Base-by-base conservation (phyloP, 2,888 invertebrate genomes). In the Tetragnatha montana region DNA sequence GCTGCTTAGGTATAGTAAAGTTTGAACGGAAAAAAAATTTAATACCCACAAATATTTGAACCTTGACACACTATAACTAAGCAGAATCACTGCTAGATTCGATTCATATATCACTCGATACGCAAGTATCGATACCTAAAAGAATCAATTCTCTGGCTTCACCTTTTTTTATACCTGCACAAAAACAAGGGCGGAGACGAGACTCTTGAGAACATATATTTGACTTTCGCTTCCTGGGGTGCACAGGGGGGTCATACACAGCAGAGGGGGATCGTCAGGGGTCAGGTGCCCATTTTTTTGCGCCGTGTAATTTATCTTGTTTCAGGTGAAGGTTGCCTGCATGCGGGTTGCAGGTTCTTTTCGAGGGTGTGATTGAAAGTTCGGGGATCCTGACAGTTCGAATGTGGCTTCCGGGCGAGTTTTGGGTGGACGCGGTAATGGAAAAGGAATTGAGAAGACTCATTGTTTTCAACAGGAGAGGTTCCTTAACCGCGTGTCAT, bases 171-270 rank as follows among this genome's bases (percentile, higher is more conserved):
- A 10, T 75, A 22, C 69, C 21, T 79, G 10, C 21, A 17, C 22
- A 60, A 60, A 60, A 60, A 17, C 17, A 49, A 70, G 22, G 81
- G 73, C 73, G 73, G 71, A 69, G 19, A 8, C 78, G 69, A 79
- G 35, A 21, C 60, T 19, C 51, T 80, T 80, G 80, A 87, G 75
- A 69, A 75, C 60, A 60, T 75, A 75, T 68, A 71, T 81, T 87
- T 83, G 83, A 47, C 35, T 83, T 83, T 60, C 68, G 10, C 60
- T 81, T 73, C n/a, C 17, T 49, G 70, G 8, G 68, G 3, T 14
- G 60, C 8, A 49, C 10, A 35, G 68, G 49, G 69, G n/a, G 69
- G 68, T 10, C 19, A 35, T 4, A 35, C n/a, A 35, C 35, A 35
- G 35, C 35, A 4, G 19, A 4, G 22, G 60, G 17, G 68, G 17